Base-by-base conservation (phyloP, 2,113 vertebrate species). In the Ammodytes dubius region DNA sequence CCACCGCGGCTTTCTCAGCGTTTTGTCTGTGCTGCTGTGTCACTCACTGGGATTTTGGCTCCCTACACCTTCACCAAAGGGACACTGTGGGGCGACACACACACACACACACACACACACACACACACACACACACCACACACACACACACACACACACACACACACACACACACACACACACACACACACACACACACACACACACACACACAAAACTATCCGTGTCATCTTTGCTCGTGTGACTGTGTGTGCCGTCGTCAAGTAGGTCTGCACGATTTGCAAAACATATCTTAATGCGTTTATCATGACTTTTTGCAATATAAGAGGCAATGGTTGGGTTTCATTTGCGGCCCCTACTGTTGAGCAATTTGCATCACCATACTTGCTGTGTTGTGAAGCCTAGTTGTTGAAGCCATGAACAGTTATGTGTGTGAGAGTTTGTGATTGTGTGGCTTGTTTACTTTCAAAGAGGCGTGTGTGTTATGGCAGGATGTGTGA, bases 11-110 rank as follows among this genome's bases (percentile, higher is more conserved):
- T 70, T 17, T 58, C 76, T 81, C 79, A 58, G 73, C 58, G 42
- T 49, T 77, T 70, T 70, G 54, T 57, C 15, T 50, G 57, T 27
- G 43, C 40, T 7, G 59, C 39, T 64, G 58, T 39, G 58, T 39
- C 7, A 6, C 78, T 66, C 52, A 0, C 12, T 49, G 19, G 47
- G 50, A 52, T 84, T 79, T 70, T 70, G 69, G 59, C 74, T 83
- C 74, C 71, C 78, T 57, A 70, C 76, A 40, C 57, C 58, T 73
- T 70, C 61, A 5, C 71, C 19, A 43, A 59, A 45, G 15, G 8
- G 59, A 63, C 58, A 68, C 69, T 53, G 66, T 58, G 49, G 70
- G 19, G 7, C 42, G 49, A 46, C 27, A 63, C 45, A 14, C 53
- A 35, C 17, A 27, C 27, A 27, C 27, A 27, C 27, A 27, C 2